Percentiles rank a stretch among this genome's conserved stretches.
phyloP scores from a whole-genome alignment of 2,797 vertebrate species.

The Avahi laniger region DNA sequence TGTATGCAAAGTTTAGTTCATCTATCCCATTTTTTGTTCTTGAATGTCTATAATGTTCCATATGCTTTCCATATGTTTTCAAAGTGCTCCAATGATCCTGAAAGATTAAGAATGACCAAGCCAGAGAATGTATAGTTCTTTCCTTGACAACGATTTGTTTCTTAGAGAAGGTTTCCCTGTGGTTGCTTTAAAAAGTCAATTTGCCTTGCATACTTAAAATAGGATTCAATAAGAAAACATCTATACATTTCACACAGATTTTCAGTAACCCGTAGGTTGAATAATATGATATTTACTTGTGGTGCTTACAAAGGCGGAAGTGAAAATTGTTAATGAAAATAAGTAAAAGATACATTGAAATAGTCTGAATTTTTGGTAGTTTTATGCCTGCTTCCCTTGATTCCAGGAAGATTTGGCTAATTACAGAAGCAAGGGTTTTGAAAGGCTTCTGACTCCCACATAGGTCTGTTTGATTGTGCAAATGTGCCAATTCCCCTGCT shows the following conservation, averaged over 20 bases:
- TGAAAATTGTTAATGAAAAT: not conserved
- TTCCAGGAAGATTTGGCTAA: not conserved
- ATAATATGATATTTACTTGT: not conserved
- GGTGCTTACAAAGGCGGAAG: not conserved
- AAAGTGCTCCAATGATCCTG: not conserved
- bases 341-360: not conserved
- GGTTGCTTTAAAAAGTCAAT: not conserved
- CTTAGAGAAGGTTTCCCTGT: not conserved
- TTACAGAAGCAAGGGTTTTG: constrained; percentile 6
- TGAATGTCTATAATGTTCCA: not conserved
- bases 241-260: not conserved
- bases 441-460: constrained; percentile 7
- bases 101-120: not conserved
- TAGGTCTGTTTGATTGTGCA: constrained; percentile 42
- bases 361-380: not conserved
- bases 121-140: not conserved
- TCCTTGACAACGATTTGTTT: not conserved
- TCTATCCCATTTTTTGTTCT: not conserved
- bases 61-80: not conserved
- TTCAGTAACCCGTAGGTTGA: not conserved
- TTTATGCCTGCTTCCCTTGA: not conserved
- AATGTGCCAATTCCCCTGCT: not conserved
- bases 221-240: not conserved
- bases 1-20: not conserved
- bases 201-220: not conserved